Evolutionary conservation across 1,140 invertebrate species (phyloP).

Genomic region (Heliconius melpomene): DNA sequence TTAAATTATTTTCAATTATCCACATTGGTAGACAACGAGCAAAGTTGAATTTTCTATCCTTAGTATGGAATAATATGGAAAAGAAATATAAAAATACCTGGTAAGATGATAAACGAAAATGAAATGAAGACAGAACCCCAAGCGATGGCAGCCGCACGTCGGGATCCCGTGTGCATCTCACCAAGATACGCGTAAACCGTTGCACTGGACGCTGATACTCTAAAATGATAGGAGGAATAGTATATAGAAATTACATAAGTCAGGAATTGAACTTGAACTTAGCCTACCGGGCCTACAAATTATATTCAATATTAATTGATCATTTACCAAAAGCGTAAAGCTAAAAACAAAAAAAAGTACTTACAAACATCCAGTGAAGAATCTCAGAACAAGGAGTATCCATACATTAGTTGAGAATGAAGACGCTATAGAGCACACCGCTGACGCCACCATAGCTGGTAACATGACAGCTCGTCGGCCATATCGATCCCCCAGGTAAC

Average conservation of each 20-base stretch:
- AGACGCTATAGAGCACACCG: constrained; percentile 81
- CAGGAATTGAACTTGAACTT: too few species aligned
- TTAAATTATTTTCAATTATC: too few species aligned
- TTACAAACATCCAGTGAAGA: constrained; percentile 86
- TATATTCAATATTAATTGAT: too few species aligned
- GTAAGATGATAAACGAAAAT: constrained; percentile 84
- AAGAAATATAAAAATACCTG: constrained; percentile 73
- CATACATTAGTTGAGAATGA: constrained; percentile 82
- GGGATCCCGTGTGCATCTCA: constrained; percentile 83
- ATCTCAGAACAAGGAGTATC: constrained; percentile 83
- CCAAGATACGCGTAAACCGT: constrained; percentile 85
- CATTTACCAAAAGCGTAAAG: too few species aligned
- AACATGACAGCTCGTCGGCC: constrained; percentile 84
- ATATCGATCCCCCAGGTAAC: constrained; percentile 85
- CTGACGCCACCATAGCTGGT: constrained; percentile 82
- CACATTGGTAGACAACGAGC: too few species aligned
- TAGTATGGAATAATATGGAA: neutral
- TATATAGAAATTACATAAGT: too few species aligned
- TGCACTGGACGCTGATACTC: constrained; percentile 84
- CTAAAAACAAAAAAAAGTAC: constrained; percentile 45
- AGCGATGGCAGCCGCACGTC: constrained; percentile 79
- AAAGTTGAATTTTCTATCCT: too few species aligned
- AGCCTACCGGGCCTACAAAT: too few species aligned
- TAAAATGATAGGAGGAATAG: constrained; percentile 47
- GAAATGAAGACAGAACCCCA: constrained; percentile 86